Conservation (phyloP, 2,797 vertebrate species). For the Chelon auratus region DNA sequence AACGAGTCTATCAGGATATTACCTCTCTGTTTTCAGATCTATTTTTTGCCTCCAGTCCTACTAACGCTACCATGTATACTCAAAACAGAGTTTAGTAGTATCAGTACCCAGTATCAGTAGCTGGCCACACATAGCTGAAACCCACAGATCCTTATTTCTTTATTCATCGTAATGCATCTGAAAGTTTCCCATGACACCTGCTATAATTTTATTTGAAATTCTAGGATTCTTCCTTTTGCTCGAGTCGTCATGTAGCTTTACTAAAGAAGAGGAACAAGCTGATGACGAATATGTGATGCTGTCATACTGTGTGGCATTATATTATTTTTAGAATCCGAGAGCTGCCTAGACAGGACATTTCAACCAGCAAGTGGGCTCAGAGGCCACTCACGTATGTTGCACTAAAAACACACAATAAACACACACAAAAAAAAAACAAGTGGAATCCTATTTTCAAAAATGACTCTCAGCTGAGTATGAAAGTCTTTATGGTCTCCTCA, state of each 20-base stretch:
- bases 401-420: background rate
- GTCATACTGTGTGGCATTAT: background rate
- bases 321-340: background rate
- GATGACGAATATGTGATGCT: background rate
- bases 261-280: background rate
- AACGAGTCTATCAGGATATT: background rate
- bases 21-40: background rate
- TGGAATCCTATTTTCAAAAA: conserved; percentile 24
- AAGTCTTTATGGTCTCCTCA: conserved; percentile 9
- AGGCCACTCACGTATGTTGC: background rate
- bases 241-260: background rate
- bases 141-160: background rate
- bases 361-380: background rate
- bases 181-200: background rate
- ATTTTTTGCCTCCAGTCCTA: background rate
- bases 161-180: background rate
- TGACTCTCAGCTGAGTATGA: conserved; percentile 14
- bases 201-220: background rate
- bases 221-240: background rate
- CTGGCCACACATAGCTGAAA: background rate
- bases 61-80: background rate
- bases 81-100: background rate
- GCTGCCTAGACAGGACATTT: background rate
- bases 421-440: background rate
- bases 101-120: background rate